Conservation (phyloP, 2,888 invertebrate species). For the Drosophila atroscutellata region DNA sequence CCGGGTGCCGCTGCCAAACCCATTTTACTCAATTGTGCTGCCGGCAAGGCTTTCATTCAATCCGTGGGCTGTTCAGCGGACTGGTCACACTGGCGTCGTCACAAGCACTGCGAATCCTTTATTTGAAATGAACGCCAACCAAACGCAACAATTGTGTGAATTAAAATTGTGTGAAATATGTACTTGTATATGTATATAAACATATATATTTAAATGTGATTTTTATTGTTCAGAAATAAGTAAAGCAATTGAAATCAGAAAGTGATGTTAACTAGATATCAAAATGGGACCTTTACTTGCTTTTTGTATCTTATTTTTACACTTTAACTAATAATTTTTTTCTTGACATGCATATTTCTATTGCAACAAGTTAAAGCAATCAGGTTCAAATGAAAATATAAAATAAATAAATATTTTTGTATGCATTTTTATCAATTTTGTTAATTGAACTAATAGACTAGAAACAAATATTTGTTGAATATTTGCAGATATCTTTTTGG, state of each 20-base stretch:
- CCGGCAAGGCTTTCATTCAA: constrained; percentile 77
- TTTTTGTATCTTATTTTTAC: background rate
- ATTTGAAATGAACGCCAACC: background rate
- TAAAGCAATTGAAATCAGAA: constrained; percentile 5
- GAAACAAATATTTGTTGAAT: background rate
- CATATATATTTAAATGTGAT: constrained; percentile 6
- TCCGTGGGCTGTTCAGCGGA: constrained; percentile 73
- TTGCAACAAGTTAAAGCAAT: background rate
- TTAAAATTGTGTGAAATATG: background rate
- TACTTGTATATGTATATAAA: background rate
- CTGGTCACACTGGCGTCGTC: constrained; percentile 76
- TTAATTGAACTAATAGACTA: background rate
- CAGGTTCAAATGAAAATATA: background rate
- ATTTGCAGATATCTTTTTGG: background rate
- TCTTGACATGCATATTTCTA: background rate
- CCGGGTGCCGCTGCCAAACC: constrained; percentile 60
- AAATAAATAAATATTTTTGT: background rate
- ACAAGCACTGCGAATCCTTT: constrained; percentile 73
- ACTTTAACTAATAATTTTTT: background rate
- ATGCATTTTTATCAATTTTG: background rate
- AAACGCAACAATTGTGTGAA: constrained; percentile 4
- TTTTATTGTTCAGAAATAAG: constrained; percentile 11
- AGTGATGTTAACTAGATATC: constrained; percentile 20
- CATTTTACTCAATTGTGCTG: constrained; percentile 67
- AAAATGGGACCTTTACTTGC: background rate